These are phyloP conservation scores for Cinclus mexicanus DNA, from an alignment of 2,113 vertebrate genomes.

Conservation along the genomic window DNA sequence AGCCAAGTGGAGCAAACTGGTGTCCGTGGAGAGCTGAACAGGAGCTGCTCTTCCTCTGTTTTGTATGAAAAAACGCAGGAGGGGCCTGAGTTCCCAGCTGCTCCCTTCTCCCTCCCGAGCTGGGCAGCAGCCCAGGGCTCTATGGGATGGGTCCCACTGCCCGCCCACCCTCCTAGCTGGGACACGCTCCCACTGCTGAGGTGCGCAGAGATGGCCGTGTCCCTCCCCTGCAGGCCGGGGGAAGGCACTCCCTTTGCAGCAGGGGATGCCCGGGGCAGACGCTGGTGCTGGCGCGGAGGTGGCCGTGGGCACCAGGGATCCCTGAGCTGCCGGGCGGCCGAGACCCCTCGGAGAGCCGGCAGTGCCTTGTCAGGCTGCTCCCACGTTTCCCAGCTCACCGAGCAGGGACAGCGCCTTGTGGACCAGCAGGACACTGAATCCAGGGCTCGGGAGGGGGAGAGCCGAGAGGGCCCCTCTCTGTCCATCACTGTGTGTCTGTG, in stretches of 20 bases:
- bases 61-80: background rate
- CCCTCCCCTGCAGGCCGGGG: accelerated
- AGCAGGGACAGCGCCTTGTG: background rate
- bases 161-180: background rate
- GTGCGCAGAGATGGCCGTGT: background rate
- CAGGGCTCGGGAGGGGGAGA: background rate
- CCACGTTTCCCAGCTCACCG: constrained; percentile 17
- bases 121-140: background rate
- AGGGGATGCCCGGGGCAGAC: background rate
- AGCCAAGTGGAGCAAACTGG: background rate
- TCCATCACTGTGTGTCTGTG: background rate
- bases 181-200: background rate
- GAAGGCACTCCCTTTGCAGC: background rate
- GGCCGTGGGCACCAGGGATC: background rate
- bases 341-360: background rate
- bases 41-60: background rate
- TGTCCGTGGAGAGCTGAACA: background rate
- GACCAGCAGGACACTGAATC: background rate
- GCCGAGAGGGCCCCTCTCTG: accelerated
- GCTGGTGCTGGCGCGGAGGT: background rate
- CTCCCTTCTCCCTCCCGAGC: background rate
- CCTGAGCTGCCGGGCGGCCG: background rate
- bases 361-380: background rate
- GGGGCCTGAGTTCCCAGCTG: background rate
- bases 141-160: accelerated